Base-by-base conservation (phyloP, 2,888 invertebrate species). In the Epinotia demarniana region DNA sequence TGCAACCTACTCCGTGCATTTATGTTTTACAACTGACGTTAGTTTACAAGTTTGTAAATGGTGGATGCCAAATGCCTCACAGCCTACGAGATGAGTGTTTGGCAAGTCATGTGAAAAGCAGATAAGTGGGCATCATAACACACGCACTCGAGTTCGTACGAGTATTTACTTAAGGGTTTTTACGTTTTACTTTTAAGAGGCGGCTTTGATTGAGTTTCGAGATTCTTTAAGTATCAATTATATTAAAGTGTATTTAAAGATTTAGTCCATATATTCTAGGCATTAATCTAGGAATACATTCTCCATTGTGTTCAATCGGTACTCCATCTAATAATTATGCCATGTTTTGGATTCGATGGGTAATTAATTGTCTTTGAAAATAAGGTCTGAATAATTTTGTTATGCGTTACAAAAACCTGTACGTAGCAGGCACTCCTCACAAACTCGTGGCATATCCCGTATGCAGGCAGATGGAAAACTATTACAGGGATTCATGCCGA, bases 51-150 rank as follows among this genome's bases (percentile, higher is more conserved):
- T 19, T 23, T 64, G 55, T 61, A 43, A 55, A 73, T 68, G 57
- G 62, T 53, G 55, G 55, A 62, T 61, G 60, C 61, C 23, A 64
- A 72, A 60, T 55, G 27, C 63, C 62, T 69, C 4, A 46, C 74
- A 53, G 60, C 70, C 75, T 23, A 60, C 68, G 58, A 53, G 73
- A 73, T 53, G 69, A 75, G 70, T 75, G 75, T 70, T 75, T 75
- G 75, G 75, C 60, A 23, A 55, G 64, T 39, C 39, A 57, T 62
- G 43, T 66, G 70, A 71, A 64, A 18, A 55, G 53, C 43, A 60
- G 57, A 58, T 61, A 66, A 75, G 70, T 75, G 75, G 63, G 64
- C 64, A 75, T 75, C 70, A 63, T 74, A 68, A 64, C 68, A 57
- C 57, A 68, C 19, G 33, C 63, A 64, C 39, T 75, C 19, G 63